Evolutionary conservation across 2,888 invertebrate species (phyloP).

Genomic region (Drosophila mayaguana): DNA sequence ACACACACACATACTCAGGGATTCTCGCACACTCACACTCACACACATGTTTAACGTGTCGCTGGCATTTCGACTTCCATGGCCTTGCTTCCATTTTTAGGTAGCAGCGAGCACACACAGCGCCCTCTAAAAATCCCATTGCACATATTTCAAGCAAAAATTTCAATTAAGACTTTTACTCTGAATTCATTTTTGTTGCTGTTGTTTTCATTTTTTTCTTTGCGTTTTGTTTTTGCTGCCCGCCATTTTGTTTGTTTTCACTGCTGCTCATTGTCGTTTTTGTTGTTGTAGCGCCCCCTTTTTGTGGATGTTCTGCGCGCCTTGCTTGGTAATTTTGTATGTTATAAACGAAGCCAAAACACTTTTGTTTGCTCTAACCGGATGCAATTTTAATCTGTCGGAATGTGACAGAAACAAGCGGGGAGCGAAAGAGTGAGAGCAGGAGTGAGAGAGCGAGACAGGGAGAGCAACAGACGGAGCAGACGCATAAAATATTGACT

Average conservation of each 20-base stretch:
- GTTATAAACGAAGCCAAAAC: constrained; percentile 60
- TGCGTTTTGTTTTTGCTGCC: constrained; percentile 33
- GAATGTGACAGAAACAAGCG: constrained; percentile 54
- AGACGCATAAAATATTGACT: constrained; percentile 73
- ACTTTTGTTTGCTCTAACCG: constrained; percentile 75
- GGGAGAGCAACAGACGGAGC: constrained; percentile 14
- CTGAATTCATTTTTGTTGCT: constrained; percentile 71
- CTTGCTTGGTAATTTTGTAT: constrained; percentile 61
- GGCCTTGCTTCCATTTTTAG: constrained; percentile 69
- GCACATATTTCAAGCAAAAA: constrained; percentile 77
- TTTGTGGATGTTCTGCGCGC: constrained; percentile 32
- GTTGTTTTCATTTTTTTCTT: constrained; percentile 18
- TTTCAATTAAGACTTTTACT: constrained; percentile 81
- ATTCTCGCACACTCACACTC: constrained; percentile 12
- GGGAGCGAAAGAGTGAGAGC: neutral
- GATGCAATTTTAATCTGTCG: constrained; percentile 80
- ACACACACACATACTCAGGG: constrained; percentile 10
- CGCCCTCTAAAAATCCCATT: constrained; percentile 53
- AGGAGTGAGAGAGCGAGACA: neutral
- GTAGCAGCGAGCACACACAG: constrained; percentile 34
- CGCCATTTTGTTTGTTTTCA: constrained; percentile 54
- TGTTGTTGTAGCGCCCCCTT: constrained; percentile 42
- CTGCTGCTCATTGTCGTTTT: constrained; percentile 20
- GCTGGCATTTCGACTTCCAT: constrained; percentile 62
- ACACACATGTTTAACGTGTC: constrained; percentile 37